phyloP scores from a whole-genome alignment of 1,140 invertebrate species.

The Vanessa atalanta region DNA sequence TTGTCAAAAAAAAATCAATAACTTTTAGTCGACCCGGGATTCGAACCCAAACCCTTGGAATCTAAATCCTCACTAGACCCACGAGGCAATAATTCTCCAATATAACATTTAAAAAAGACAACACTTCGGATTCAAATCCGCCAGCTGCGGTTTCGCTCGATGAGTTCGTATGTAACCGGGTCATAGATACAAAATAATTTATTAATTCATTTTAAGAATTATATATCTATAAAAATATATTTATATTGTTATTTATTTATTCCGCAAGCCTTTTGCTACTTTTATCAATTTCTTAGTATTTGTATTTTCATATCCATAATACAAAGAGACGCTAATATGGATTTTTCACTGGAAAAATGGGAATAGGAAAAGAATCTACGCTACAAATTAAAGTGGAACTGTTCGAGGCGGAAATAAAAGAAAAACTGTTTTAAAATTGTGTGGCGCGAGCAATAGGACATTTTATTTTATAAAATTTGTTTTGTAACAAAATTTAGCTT shows the following conservation, averaged over 20 bases:
- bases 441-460: constrained; percentile 18
- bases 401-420: constrained; percentile 13
- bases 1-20: too few relatives aligned
- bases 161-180: too few relatives aligned
- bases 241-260: neutral
- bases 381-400: constrained; percentile 21
- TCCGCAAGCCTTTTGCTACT: neutral
- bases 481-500: constrained; percentile 2
- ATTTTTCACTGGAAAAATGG: constrained; percentile 6
- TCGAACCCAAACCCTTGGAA: too few relatives aligned
- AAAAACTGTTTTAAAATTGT: constrained; percentile 26
- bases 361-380: constrained; percentile 17
- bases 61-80: too few relatives aligned
- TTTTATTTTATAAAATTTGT: constrained; percentile 26
- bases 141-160: too few relatives aligned
- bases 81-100: too few relatives aligned
- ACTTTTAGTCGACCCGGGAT: too few relatives aligned
- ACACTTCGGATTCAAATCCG: too few relatives aligned
- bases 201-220: too few relatives aligned
- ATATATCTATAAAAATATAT: neutral
- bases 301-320: constrained; percentile 2
- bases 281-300: neutral
- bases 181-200: too few relatives aligned
- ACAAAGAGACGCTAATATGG: constrained; percentile 5
- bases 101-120: too few relatives aligned